Conservation (phyloP, 2,888 invertebrate species). For the Troides aeacus region DNA sequence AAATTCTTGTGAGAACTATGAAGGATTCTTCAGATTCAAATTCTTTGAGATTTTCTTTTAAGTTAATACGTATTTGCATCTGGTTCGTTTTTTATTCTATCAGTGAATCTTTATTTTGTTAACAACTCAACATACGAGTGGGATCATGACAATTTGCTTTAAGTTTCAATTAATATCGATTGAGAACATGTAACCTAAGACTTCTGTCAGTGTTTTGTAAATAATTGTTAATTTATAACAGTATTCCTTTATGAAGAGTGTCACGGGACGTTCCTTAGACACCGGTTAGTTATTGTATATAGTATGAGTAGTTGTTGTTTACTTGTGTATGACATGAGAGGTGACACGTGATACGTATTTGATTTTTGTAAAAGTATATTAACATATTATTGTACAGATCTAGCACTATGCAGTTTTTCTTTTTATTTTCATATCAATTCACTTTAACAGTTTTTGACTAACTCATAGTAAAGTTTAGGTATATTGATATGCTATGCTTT, state of each 20-base stretch:
- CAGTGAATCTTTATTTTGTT: neutral
- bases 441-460: conserved; percentile 19
- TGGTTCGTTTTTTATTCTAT: neutral
- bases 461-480: conserved; percentile 13
- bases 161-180: conserved; percentile 49
- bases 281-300: conserved; percentile 37
- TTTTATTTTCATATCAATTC: conserved; percentile 25
- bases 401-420: conserved; percentile 30
- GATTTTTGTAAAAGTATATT: conserved; percentile 24
- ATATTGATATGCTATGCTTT: conserved; percentile 6
- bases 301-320: conserved; percentile 30
- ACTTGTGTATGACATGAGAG: conserved; percentile 17
- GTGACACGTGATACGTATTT: conserved; percentile 23
- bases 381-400: conserved; percentile 33
- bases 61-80: neutral
- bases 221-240: conserved; percentile 67
- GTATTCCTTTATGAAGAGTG: conserved; percentile 52
- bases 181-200: conserved; percentile 49
- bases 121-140: conserved; percentile 3
- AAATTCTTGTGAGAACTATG: conserved; percentile 11
- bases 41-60: neutral
- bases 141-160: conserved; percentile 47
- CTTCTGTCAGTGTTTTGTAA: conserved; percentile 56
- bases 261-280: conserved; percentile 44
- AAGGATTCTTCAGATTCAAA: neutral